Base-by-base conservation (phyloP, 2,888 invertebrate genomes). In the Steinernema scapterisci region DNA sequence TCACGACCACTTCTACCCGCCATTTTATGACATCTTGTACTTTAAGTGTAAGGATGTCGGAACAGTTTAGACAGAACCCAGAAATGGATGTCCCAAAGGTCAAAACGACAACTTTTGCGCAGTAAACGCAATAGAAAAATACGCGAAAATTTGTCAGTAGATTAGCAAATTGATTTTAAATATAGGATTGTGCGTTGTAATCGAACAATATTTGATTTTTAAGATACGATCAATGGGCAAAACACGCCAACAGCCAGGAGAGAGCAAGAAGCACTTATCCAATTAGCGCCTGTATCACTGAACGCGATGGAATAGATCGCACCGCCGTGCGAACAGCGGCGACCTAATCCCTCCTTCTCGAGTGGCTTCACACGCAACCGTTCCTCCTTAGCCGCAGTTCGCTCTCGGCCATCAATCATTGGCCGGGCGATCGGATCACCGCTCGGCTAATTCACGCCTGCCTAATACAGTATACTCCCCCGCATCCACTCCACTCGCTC, bases 281-380 rank as follows among this genome's bases (percentile, higher is more conserved):
- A 63, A 63, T 63, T 31, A 63, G 63, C 19, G 63, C 38, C 23
- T 63, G 31, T 63, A 27, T 63, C 63, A 63, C 38, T 31, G 63
- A 31, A 19, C 63, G 31, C 27, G 63, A 63, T 31, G 3, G 31
- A 16, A 63, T 25, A 27, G 63, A 63, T 63, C 63, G 31, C 23
- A 27, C 63, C 63, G 31, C 63, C 63, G 27, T 7, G 31, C 63
- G 63, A 63, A 63, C 63, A 9, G 38, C 38, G 38, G 9, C 38
- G 63, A 31, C 31, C 63, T 63, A 63, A 63, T 63, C 27, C 31
- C 63, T 63, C 27, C 63, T 63, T 25, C 63, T 31, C 63, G 63
- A 63, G 63, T 31, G 63, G 63, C 63, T 63, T 63, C 63, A 31
- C 63, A 31, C 63, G 63, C 63, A 63, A 63, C 63, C 63, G 63